Evolutionary conservation across 2,888 invertebrate genomes (phyloP), one percentile per base, ranked within the genome.

Genomic region (Neoitamus cyanurus): DNA sequence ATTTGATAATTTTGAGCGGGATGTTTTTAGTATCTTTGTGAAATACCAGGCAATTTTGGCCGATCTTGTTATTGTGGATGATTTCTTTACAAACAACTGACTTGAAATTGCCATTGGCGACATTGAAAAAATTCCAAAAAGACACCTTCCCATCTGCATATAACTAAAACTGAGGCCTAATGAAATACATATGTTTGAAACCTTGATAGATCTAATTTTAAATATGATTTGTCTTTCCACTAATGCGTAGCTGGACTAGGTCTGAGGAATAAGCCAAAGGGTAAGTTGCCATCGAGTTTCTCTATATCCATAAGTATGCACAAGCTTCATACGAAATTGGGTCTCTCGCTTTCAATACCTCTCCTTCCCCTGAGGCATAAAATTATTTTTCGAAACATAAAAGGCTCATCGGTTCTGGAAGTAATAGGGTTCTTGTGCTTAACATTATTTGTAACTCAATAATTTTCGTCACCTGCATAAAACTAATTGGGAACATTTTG

Each of bases 231-330:
- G 58, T 30, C 34, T 73, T 36, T 83, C 15, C 36, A 73, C 31
- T 73, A 34, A 42, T 37, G 25, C 46, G 25, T 84, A 88, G 88
- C 88, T 84, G 88, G 87, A 85, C 86, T 87, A 73, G 87, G 88
- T 48, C 75, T 87, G 46, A 87, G 86, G 70, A 86, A 87, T 70
- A 87, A 87, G 85, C 58, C 87, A 28, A 86, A 84, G 69, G 88
- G 88, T 88, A 87, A 88, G 88, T 88, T 58, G 15, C 20, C 58
- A 25, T 20, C 6, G 58, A 9, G 58, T 58, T 58, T 58, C 58
- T 58, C 58, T 58, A 15, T 25, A 58, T 58, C 58, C 25, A 58
- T 58, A 25, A 48, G 20, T 58, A 58, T 58, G 58, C 58, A 58
- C 25, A 20, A 58, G 58, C 58, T 58, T 58, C 58, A 58, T 58